Percentiles rank a stretch among this genome's conserved stretches.
Conservation (phyloP, 2,797 vertebrate species). For the Erpetoichthys calabaricus region DNA sequence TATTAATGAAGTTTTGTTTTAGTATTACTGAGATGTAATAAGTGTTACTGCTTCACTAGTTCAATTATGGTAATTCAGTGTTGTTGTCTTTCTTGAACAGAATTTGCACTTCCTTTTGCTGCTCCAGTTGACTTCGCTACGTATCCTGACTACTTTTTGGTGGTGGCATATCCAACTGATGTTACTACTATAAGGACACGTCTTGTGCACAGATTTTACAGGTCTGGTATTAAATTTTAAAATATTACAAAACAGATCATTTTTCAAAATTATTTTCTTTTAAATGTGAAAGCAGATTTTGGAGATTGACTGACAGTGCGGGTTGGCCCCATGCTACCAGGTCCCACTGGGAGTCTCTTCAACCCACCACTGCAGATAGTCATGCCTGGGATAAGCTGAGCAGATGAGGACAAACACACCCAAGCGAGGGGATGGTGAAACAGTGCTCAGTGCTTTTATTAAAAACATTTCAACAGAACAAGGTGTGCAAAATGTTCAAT, state of each 20-base stretch:
- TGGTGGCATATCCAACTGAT: slow-evolving; percentile 89
- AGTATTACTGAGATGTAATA: not conserved
- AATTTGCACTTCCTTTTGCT: slow-evolving; percentile 79
- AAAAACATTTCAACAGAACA: no score
- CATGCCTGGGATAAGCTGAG: no score
- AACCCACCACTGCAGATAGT: no score
- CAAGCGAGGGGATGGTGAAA: no score
- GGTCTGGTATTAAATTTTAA: slow-evolving; percentile 43
- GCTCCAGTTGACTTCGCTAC: slow-evolving; percentile 80
- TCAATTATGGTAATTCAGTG: not conserved
- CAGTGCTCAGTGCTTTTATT: no score
- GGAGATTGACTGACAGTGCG: no score
- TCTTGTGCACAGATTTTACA: slow-evolving; percentile 86
- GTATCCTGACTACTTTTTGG: slow-evolving; percentile 84
- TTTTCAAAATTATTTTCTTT: no score
- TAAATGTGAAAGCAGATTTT: no score
- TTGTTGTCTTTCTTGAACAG: slow-evolving; percentile 34
- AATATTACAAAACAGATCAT: not conserved
- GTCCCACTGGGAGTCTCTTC: no score
- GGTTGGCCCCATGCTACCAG: no score
- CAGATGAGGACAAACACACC: no score
- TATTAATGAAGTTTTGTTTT: not conserved
- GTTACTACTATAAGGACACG: slow-evolving; percentile 79
- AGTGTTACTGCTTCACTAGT: not conserved
- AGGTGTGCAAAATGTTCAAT: no score